Percentiles rank a stretch among this genome's conserved stretches.
These are phyloP conservation scores for Drosophila melanosoma DNA, from an alignment of 2,888 invertebrate genomes.

Conservation along the genomic window DNA sequence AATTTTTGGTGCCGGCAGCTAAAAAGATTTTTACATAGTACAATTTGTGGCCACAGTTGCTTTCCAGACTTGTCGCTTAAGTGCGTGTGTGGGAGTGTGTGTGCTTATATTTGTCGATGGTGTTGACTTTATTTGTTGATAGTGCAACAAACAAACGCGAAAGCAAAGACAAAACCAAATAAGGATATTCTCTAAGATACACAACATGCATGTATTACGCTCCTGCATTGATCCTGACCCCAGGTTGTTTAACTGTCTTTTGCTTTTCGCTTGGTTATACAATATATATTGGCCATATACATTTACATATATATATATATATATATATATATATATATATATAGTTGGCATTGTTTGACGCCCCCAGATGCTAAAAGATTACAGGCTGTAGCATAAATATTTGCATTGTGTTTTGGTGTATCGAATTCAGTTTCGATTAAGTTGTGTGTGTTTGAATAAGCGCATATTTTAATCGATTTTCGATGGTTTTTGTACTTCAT, in stretches of 20 bases:
- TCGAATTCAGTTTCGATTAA: slow-evolving; percentile 16
- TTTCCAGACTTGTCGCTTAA: not conserved
- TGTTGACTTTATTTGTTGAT: slow-evolving; percentile 60
- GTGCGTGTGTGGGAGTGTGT: slow-evolving; percentile 2
- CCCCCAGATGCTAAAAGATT: slow-evolving; percentile 33
- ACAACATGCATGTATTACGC: slow-evolving; percentile 15
- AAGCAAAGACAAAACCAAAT: slow-evolving; percentile 39
- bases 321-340: not conserved
- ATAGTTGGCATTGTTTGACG: slow-evolving; percentile 17
- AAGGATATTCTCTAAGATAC: slow-evolving; percentile 10
- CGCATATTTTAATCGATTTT: slow-evolving; percentile 17
- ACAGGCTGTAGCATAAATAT: slow-evolving; percentile 36
- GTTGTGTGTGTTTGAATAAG: not conserved
- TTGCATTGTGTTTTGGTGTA: slow-evolving; percentile 35
- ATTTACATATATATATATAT: not conserved
- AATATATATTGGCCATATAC: slow-evolving; percentile 10
- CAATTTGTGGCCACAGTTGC: slow-evolving; percentile 28
- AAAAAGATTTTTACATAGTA: slow-evolving; percentile 42
- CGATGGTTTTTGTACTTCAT: not conserved
- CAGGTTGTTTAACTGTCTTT: slow-evolving; percentile 47
- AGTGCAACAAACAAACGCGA: slow-evolving; percentile 50
- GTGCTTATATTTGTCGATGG: slow-evolving; percentile 39
- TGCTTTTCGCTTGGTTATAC: slow-evolving; percentile 38
- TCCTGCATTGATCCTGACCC: slow-evolving; percentile 29
- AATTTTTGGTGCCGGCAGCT: slow-evolving; percentile 36